These are phyloP conservation scores for Pseudocheirus occidentalis DNA, from an alignment of 2,797 vertebrate species.

Conservation along the genomic window DNA sequence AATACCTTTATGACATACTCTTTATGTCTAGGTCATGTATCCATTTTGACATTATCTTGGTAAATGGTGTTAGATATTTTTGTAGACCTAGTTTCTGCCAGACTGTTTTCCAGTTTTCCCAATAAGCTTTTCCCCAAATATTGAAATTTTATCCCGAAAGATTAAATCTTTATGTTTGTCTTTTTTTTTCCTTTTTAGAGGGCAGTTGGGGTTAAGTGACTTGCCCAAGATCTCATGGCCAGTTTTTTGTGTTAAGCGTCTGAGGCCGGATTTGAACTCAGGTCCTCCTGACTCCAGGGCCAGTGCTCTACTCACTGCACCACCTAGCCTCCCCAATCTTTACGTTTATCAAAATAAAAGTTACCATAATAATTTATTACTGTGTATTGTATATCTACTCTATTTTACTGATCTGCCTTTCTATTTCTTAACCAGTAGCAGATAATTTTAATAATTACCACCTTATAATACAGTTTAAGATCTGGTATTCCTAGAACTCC, in stretches of 20 bases:
- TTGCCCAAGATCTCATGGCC: too few species aligned
- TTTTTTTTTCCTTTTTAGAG: too few species aligned
- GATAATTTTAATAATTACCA: neutral
- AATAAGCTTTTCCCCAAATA: neutral
- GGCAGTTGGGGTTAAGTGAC: too few species aligned
- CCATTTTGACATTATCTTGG: neutral
- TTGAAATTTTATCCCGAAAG: neutral
- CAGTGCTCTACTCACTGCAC: too few species aligned
- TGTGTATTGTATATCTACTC: neutral
- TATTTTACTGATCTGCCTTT: neutral
- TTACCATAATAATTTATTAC: neutral
- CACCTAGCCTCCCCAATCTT: neutral
- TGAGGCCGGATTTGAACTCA: too few species aligned
- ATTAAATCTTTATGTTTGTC: neutral
- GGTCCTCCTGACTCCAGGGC: too few species aligned
- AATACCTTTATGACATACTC: too few species aligned
- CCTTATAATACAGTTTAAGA: neutral
- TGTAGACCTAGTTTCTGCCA: neutral
- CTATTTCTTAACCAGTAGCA: neutral
- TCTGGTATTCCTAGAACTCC: neutral
- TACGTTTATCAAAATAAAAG: neutral
- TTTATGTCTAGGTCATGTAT: neutral
- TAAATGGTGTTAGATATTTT: neutral
- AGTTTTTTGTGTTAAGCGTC: too few species aligned
- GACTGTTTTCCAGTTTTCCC: neutral